These are phyloP conservation scores for Phengaris arion DNA, from an alignment of 2,888 invertebrate species.

Conservation along the genomic window DNA sequence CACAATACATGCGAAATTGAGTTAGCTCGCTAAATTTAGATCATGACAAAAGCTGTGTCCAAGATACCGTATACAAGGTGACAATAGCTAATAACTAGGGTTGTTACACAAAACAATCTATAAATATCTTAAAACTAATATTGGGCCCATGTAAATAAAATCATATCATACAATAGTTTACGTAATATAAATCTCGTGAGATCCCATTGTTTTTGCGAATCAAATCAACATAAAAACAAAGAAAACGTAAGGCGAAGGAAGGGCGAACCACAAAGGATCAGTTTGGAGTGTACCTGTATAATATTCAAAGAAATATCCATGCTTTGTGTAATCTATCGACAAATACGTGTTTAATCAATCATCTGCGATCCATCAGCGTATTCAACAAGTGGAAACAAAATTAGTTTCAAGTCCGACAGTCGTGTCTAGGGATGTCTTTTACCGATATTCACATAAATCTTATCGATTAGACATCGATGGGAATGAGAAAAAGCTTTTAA, in stretches of 20 bases:
- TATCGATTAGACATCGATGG: conserved; percentile 22
- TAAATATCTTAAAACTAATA: background rate
- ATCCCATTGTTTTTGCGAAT: conserved; percentile 2
- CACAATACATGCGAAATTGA: conserved; percentile 6
- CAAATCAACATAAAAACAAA: conserved; percentile 24
- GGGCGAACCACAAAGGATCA: conserved; percentile 25
- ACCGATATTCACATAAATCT: conserved; percentile 27
- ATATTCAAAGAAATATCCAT: conserved; percentile 30
- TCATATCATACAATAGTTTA: conserved; percentile 1
- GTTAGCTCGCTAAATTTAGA: conserved; percentile 6
- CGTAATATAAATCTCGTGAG: background rate
- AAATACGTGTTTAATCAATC: conserved; percentile 63
- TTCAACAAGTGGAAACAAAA: conserved; percentile 80
- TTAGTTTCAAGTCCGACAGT: conserved; percentile 60
- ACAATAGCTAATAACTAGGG: background rate
- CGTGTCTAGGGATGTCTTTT: conserved; percentile 27
- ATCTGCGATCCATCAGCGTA: conserved; percentile 70
- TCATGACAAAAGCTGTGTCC: background rate
- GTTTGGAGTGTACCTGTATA: conserved; percentile 13
- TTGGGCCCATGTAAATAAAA: conserved; percentile 1
- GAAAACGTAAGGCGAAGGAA: background rate
- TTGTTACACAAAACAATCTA: background rate
- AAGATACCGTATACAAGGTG: background rate
- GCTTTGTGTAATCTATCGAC: conserved; percentile 35
- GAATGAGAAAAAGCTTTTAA: conserved; percentile 19